phyloP scores from a whole-genome alignment of 2,888 invertebrate species.

The Nezara viridula region DNA sequence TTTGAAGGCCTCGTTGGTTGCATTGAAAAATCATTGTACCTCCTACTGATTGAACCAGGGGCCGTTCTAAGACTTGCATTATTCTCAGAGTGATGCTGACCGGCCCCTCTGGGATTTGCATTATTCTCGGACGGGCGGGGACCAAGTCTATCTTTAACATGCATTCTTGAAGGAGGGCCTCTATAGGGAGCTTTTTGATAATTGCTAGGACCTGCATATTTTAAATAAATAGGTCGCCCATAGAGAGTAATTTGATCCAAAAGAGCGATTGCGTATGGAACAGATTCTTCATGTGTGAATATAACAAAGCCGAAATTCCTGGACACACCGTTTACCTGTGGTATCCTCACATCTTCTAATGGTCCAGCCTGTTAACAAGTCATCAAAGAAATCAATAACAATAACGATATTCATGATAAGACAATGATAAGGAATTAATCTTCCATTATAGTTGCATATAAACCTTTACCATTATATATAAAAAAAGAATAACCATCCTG shows the following conservation, averaged over 20 bases:
- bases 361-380: constrained; percentile 79
- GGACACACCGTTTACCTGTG: constrained; percentile 80
- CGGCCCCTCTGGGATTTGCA: not conserved
- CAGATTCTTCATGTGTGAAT: constrained; percentile 81
- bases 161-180: not conserved
- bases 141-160: constrained; percentile 28
- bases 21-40: constrained; percentile 45
- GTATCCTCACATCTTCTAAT: constrained; percentile 81
- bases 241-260: constrained; percentile 80
- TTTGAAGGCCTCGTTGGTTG: constrained; percentile 25
- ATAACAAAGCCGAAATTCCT: constrained; percentile 84
- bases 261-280: constrained; percentile 82
- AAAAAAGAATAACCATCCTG: not conserved
- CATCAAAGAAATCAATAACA: constrained; percentile 51
- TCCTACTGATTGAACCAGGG: not conserved
- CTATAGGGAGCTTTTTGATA: not conserved
- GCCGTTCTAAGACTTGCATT: not conserved
- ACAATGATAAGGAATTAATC: not conserved
- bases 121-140: not conserved
- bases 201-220: not conserved
- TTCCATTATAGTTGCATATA: not conserved
- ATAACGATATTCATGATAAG: not conserved
- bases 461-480: not conserved
- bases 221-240: constrained; percentile 66
- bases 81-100: not conserved